These are phyloP conservation scores for Tachina fera DNA, from an alignment of 2,888 invertebrate genomes.

Conservation along the genomic window DNA sequence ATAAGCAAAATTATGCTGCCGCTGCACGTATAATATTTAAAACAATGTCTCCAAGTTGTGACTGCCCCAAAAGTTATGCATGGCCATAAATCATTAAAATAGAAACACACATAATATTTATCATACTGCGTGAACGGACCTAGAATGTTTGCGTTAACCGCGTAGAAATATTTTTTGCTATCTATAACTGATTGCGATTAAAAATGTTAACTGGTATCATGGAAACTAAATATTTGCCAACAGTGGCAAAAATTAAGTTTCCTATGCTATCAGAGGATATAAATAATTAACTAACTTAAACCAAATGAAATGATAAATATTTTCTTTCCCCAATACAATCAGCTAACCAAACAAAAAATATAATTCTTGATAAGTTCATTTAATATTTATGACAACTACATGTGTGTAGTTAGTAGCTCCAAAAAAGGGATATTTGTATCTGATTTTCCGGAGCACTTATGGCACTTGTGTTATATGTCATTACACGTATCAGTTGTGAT, in stretches of 20 bases:
- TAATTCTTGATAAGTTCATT: slow-evolving; percentile 81
- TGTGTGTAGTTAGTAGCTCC: slow-evolving; percentile 18
- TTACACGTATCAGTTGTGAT: slow-evolving; percentile 77
- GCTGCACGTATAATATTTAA: no score
- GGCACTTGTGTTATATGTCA: slow-evolving; percentile 69
- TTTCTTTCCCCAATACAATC: slow-evolving; percentile 63
- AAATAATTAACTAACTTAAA: slow-evolving; percentile 83
- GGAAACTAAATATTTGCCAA: slow-evolving; percentile 12
- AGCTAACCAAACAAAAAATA: slow-evolving; percentile 43
- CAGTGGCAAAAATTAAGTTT: slow-evolving; percentile 54
- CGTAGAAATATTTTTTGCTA: slow-evolving; percentile 6
- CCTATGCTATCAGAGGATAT: slow-evolving; percentile 76
- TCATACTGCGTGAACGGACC: neutral
- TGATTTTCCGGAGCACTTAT: slow-evolving; percentile 56
- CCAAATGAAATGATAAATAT: slow-evolving; percentile 75
- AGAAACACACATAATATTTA: slow-evolving; percentile 31
- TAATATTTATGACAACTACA: slow-evolving; percentile 83
- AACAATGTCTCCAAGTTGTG: neutral
- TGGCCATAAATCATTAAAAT: slow-evolving; percentile 50
- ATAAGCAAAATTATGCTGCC: slow-evolving; percentile 6
- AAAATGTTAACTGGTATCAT: slow-evolving; percentile 5
- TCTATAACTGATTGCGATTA: neutral
- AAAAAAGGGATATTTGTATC: slow-evolving; percentile 72
- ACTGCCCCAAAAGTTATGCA: slow-evolving; percentile 20
- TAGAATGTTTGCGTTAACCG: neutral